A percentile compares a stretch with the other conserved stretches of the same genome.
These are phyloP conservation scores for Chionomys nivalis DNA, from an alignment of 2,113 vertebrate genomes.

Conservation along the genomic window DNA sequence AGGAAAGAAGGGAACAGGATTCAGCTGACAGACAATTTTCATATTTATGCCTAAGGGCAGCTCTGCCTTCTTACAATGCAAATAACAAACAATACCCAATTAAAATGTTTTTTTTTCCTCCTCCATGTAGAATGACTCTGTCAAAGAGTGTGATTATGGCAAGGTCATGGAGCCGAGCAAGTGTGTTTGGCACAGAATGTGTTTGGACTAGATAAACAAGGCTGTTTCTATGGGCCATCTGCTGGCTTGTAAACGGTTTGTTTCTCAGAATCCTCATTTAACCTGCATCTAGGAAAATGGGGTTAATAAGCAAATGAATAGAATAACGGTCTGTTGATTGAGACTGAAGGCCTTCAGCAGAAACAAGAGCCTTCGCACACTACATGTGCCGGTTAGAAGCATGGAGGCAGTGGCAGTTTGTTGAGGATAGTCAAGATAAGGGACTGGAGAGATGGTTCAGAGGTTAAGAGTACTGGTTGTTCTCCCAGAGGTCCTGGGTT, in stretches of 20 bases:
- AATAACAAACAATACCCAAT: constrained; percentile 49
- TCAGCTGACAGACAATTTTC: not conserved
- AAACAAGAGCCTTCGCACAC: constrained; percentile 15
- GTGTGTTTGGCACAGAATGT: constrained; percentile 44
- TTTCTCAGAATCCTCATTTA: constrained; percentile 48
- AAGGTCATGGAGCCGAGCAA: constrained; percentile 33
- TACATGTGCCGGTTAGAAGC: not conserved
- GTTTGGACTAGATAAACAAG: constrained; percentile 54
- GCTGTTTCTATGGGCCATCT: constrained; percentile 51
- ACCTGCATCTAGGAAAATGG: not conserved
- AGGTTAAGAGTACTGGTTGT: not conserved
- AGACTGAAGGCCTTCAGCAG: constrained; percentile 28
- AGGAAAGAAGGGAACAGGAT: not conserved
- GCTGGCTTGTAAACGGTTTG: not conserved
- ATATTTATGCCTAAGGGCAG: not conserved
- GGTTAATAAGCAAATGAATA: constrained; percentile 54
- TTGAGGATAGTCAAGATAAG: not conserved
- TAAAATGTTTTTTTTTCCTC: not conserved
- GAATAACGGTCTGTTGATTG: not conserved
- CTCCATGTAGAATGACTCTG: constrained; percentile 1
- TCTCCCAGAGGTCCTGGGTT: not conserved
- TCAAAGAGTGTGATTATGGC: constrained; percentile 25
- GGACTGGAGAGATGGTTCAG: not conserved
- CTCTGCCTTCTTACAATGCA: constrained; percentile 48
- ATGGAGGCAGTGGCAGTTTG: not conserved